These are phyloP conservation scores for Pluvianellus socialis DNA, from an alignment of 2,113 vertebrate species.

Conservation along the genomic window DNA sequence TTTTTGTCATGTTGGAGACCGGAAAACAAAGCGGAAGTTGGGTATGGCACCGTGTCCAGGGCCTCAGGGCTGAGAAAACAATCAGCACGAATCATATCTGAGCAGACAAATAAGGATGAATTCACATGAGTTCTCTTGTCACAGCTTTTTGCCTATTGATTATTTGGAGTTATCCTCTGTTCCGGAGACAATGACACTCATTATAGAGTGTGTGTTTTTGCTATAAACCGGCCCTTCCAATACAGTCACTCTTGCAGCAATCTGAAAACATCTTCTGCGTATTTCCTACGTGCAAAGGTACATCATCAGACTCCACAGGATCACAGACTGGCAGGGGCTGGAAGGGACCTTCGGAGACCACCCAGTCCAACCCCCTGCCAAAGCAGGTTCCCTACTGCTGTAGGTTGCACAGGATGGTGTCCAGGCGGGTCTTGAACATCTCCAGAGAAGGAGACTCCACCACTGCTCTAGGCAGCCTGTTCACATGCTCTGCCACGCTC, in stretches of 20 bases:
- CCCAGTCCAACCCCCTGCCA: too few relatives aligned
- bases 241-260: too few relatives aligned
- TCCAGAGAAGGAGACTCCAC: too few relatives aligned
- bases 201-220: not conserved
- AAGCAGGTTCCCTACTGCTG: too few relatives aligned
- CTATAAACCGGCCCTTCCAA: not conserved
- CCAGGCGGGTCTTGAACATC: too few relatives aligned
- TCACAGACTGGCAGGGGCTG: too few relatives aligned
- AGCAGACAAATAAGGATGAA: not conserved
- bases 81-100: not conserved
- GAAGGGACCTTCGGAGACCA: too few relatives aligned
- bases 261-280: not conserved
- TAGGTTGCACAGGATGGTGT: too few relatives aligned
- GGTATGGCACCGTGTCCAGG: not conserved
- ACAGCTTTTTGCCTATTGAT: not conserved
- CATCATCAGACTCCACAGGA: not conserved
- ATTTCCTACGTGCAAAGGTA: not conserved
- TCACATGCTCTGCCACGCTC: too few relatives aligned
- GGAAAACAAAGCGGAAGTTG: not conserved
- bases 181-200: not conserved
- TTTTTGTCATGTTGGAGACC: not conserved
- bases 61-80: not conserved
- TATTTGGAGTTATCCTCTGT: not conserved
- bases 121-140: not conserved
- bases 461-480: too few relatives aligned